These are phyloP conservation scores for Solea senegalensis DNA, from an alignment of 2,113 vertebrate genomes.

Conservation along the genomic window DNA sequence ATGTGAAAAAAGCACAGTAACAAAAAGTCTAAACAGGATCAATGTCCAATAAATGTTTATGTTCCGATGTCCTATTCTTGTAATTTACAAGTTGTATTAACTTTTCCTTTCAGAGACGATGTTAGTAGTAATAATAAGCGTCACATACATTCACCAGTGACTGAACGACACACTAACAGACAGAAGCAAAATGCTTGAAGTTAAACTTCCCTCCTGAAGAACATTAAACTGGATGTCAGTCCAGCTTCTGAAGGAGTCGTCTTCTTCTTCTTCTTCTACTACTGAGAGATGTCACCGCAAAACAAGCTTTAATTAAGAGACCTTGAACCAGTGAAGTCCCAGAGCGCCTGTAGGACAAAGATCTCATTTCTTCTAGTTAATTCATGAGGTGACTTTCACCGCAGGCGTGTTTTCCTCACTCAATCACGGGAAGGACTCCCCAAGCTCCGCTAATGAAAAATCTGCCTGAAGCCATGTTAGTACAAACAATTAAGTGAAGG, in stretches of 20 bases:
- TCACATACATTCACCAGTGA: too few relatives aligned
- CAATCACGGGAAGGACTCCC: slow-evolving; percentile 23
- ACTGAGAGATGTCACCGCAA: slow-evolving; percentile 24
- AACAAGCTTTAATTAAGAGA: slow-evolving; percentile 49
- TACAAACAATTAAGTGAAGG: slow-evolving; percentile 20
- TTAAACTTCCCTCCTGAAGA: too few relatives aligned
- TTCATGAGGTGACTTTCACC: slow-evolving; percentile 28
- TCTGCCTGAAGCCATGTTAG: slow-evolving; percentile 28
- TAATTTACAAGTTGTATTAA: too few relatives aligned
- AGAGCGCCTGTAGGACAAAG: slow-evolving; percentile 17
- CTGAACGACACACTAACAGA: too few relatives aligned
- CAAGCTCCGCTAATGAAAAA: slow-evolving; percentile 41
- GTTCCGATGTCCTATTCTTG: too few relatives aligned
- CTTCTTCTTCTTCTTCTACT: not conserved
- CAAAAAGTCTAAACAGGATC: too few relatives aligned
- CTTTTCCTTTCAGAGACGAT: too few relatives aligned
- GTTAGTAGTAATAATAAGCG: too few relatives aligned
- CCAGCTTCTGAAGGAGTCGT: slow-evolving; percentile 45
- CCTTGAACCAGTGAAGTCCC: slow-evolving; percentile 31
- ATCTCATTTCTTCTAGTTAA: slow-evolving; percentile 47
- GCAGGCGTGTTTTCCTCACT: slow-evolving; percentile 17
- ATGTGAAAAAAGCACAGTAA: too few relatives aligned
- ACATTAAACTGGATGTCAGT: slow-evolving; percentile 8
- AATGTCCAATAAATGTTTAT: too few relatives aligned
- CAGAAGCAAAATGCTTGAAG: too few relatives aligned